phyloP scores from a whole-genome alignment of 2,888 invertebrate genomes.

The Toxonevra muliebris region DNA sequence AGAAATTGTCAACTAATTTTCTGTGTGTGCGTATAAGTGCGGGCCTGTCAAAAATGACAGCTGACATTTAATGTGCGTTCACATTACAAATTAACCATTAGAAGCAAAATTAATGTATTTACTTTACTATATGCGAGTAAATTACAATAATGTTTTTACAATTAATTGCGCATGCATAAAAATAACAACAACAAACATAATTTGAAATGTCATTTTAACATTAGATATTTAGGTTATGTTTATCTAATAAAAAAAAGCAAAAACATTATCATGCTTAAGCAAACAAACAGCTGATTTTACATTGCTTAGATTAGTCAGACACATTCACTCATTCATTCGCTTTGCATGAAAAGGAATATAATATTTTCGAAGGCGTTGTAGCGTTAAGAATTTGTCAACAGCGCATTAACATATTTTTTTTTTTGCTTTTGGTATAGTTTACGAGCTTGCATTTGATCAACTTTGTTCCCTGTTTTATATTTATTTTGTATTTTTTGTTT shows the following conservation, averaged over 20 bases:
- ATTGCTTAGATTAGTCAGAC: no score
- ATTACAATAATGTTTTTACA: constrained; percentile 50
- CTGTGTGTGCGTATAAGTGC: constrained; percentile 3
- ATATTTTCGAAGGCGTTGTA: constrained; percentile 48
- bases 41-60: constrained; percentile 15
- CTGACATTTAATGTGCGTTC: constrained; percentile 8
- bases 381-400: constrained; percentile 53
- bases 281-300: not conserved
- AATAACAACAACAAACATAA: constrained; percentile 20
- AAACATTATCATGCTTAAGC: constrained; percentile 8
- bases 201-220: constrained; percentile 37
- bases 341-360: not conserved
- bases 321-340: no score
- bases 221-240: constrained; percentile 51
- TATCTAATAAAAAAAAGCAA: constrained; percentile 13
- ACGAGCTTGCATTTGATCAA: not conserved
- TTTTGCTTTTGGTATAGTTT: constrained; percentile 12
- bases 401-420: constrained; percentile 30
- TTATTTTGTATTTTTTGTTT: constrained; percentile 18
- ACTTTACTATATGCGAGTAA: not conserved
- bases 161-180: constrained; percentile 48
- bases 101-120: not conserved
- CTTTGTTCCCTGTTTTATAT: constrained; percentile 4
- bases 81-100: not conserved
- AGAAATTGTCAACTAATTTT: constrained; percentile 10